A percentile compares a stretch with the other conserved stretches of the same genome.
These are phyloP conservation scores for Novumbra hubbsi DNA, from an alignment of 2,797 vertebrate genomes.

Conservation along the genomic window DNA sequence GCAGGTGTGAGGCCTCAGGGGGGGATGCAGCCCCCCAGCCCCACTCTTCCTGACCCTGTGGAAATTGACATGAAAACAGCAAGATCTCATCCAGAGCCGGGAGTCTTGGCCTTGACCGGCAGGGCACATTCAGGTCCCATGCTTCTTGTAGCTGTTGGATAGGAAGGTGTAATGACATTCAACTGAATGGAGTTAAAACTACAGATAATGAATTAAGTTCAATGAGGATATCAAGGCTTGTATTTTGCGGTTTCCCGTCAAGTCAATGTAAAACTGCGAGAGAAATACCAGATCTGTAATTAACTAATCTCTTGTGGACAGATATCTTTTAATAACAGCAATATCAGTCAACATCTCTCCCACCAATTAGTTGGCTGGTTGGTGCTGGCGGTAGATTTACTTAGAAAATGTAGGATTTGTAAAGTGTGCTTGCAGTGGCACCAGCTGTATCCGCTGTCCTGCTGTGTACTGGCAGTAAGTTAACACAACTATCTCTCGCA, in stretches of 20 bases:
- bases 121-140: slow-evolving; percentile 13
- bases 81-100: slow-evolving; percentile 22
- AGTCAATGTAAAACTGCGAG: slow-evolving; percentile 58
- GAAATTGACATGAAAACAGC: neutral
- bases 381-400: slow-evolving; percentile 36
- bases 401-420: too few species aligned
- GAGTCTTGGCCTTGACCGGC: slow-evolving; percentile 41
- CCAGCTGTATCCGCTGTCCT: too few species aligned
- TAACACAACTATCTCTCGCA: too few species aligned
- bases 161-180: slow-evolving; percentile 22
- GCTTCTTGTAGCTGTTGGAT: slow-evolving; percentile 4
- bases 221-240: slow-evolving; percentile 24
- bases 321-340: too few species aligned
- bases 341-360: slow-evolving; percentile 30
- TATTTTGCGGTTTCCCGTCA: slow-evolving; percentile 58
- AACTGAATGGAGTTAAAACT: too few species aligned
- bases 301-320: too few species aligned
- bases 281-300: slow-evolving; percentile 33
- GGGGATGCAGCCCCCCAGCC: neutral
- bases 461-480: too few species aligned
- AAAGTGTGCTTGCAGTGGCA: too few species aligned
- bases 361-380: slow-evolving; percentile 53
- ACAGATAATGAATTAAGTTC: slow-evolving; percentile 15
- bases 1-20: slow-evolving; percentile 58
- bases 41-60: neutral